Evolutionary conservation across 2,888 invertebrate species (phyloP).

Genomic region (Sinodicranocentrus sp.): DNA sequence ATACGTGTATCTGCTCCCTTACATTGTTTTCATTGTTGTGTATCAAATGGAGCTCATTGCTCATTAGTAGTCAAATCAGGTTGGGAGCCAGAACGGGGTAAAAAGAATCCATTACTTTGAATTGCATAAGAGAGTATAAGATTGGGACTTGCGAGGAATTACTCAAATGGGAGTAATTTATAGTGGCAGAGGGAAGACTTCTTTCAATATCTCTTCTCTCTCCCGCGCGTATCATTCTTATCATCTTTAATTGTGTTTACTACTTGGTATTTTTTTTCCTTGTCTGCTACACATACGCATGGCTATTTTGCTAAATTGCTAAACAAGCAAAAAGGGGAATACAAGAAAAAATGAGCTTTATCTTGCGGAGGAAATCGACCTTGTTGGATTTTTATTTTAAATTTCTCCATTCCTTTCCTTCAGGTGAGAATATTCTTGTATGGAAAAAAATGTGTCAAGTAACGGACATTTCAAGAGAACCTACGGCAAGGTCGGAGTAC

Average conservation of each 20-base stretch:
- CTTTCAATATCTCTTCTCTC: neutral
- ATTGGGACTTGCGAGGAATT: constrained; percentile 19
- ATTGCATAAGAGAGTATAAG: neutral
- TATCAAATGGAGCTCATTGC: neutral
- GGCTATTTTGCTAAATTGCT: neutral
- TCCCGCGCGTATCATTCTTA: too few relatives aligned
- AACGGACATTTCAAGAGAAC: constrained; percentile 37
- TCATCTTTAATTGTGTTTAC: too few relatives aligned
- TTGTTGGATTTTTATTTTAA: constrained; percentile 46
- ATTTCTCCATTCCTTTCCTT: too few relatives aligned
- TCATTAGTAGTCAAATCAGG: constrained; percentile 67
- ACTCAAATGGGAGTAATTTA: constrained; percentile 56
- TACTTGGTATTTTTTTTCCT: too few relatives aligned
- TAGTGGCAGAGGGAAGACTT: neutral
- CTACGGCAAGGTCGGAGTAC: constrained; percentile 62
- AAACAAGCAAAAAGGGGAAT: neutral
- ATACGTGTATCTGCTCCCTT: too few relatives aligned
- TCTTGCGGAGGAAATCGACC: constrained; percentile 57
- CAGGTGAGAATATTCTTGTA: too few relatives aligned
- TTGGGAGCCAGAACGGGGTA: constrained; percentile 34
- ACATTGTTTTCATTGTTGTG: constrained; percentile 14
- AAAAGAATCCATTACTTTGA: constrained; percentile 36
- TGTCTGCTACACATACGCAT: neutral
- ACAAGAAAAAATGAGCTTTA: constrained; percentile 30
- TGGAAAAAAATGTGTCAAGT: constrained; percentile 54